These are phyloP conservation scores for Diachrysia chrysitis DNA, from an alignment of 2,888 invertebrate genomes.

Conservation along the genomic window DNA sequence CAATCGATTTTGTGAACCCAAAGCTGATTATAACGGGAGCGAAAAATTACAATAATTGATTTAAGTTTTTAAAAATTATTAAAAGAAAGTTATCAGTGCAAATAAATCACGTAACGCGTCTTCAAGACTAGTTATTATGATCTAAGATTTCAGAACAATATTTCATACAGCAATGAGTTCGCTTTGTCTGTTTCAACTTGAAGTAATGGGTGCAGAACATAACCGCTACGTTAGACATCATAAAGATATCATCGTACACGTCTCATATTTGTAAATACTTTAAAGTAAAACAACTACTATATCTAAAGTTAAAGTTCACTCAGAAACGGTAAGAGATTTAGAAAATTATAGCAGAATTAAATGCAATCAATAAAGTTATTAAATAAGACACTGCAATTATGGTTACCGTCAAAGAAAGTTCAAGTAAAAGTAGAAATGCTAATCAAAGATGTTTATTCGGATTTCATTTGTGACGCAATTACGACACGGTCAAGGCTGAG, in stretches of 20 bases:
- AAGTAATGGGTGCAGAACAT: constrained; percentile 68
- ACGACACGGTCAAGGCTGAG: constrained; percentile 66
- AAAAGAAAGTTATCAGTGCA: constrained; percentile 35
- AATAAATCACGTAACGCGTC: constrained; percentile 49
- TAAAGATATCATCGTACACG: constrained; percentile 53
- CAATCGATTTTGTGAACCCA: background rate
- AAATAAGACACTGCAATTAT: constrained; percentile 63
- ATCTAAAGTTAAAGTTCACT: background rate
- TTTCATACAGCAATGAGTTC: constrained; percentile 44
- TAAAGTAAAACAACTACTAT: constrained; percentile 21
- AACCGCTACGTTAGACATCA: constrained; percentile 59
- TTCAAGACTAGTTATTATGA: constrained; percentile 52
- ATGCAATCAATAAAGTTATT: constrained; percentile 13
- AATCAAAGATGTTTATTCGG: constrained; percentile 68
- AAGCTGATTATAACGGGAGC: too few species aligned
- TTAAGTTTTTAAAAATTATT: constrained; percentile 11
- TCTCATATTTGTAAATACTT: constrained; percentile 34
- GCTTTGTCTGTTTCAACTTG: constrained; percentile 52
- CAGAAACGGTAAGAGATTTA: background rate
- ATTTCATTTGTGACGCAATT: constrained; percentile 75
- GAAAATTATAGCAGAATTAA: background rate
- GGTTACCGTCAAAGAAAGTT: constrained; percentile 69
- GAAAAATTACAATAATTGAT: background rate
- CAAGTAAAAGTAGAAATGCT: constrained; percentile 81
- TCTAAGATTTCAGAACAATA: constrained; percentile 51